phyloP scores from a whole-genome alignment of 2,888 invertebrate species.

The Tenthredo notha region DNA sequence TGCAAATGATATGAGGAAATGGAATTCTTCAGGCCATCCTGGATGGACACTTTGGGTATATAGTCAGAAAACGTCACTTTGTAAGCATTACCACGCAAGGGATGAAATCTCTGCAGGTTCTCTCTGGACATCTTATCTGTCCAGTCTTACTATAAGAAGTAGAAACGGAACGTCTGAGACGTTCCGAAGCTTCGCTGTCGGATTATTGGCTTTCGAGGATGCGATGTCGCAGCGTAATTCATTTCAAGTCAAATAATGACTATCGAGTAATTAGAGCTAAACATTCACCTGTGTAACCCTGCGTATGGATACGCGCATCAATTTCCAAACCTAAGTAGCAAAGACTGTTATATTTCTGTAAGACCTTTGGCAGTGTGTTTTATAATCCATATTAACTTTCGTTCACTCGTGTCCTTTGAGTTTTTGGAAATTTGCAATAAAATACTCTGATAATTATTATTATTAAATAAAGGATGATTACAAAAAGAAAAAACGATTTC shows the following conservation, averaged over 20 bases:
- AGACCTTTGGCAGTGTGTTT: neutral
- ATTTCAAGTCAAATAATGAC: neutral
- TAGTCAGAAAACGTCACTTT: slow-evolving; percentile 31
- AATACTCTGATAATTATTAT: no score
- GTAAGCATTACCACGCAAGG: slow-evolving; percentile 13
- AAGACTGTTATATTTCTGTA: neutral
- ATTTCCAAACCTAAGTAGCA: neutral
- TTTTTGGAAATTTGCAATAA: neutral
- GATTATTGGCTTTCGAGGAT: neutral
- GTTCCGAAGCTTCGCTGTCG: neutral
- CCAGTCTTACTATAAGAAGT: neutral
- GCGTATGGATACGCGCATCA: no score
- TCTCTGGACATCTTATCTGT: neutral
- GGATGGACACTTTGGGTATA: slow-evolving; percentile 4
- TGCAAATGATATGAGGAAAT: slow-evolving; percentile 1
- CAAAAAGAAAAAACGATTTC: neutral
- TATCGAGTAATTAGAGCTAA: neutral
- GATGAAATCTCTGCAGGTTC: neutral
- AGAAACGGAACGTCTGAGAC: neutral
- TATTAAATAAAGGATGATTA: neutral
- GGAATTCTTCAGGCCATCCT: neutral
- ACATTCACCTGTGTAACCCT: neutral
- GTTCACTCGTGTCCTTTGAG: neutral
- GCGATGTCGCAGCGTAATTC: neutral
- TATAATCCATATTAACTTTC: neutral